A percentile compares a stretch with the other conserved stretches of the same genome.
Evolutionary conservation across 2,113 vertebrate species (phyloP).

Genomic region (Phyllopteryx taeniolatus): DNA sequence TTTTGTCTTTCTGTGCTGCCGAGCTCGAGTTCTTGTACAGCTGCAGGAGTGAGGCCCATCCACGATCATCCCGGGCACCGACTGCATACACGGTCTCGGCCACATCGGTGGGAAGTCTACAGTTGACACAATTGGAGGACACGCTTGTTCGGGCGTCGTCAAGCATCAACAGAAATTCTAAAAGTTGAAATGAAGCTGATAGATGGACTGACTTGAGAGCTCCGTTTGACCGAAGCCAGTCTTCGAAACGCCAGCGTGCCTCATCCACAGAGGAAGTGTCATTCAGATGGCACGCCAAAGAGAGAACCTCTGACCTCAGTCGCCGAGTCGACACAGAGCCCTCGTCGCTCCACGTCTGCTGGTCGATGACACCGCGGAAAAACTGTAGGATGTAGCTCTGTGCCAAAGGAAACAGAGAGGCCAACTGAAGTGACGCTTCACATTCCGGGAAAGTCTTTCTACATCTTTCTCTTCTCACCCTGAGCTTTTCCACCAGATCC

Average conservation of each 20-base stretch:
- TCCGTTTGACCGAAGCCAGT: conserved; percentile 71
- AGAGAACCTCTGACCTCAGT: conserved; percentile 71
- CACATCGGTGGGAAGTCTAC: conserved; percentile 73
- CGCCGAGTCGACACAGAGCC: conserved; percentile 71
- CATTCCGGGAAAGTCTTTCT: not conserved
- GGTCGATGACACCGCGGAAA: conserved; percentile 70
- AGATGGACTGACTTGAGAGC: conserved; percentile 61
- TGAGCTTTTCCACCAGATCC: conserved; percentile 63
- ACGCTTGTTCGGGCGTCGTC: conserved; percentile 10
- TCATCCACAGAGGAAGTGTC: conserved; percentile 62
- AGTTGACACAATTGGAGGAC: conserved; percentile 28
- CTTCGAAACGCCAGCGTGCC: conserved; percentile 59
- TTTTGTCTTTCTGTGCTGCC: conserved; percentile 68
- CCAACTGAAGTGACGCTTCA: not conserved
- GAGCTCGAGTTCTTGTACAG: conserved; percentile 67
- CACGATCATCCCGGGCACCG: conserved; percentile 67
- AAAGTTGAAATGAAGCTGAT: conserved; percentile 10
- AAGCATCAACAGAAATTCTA: conserved; percentile 4
- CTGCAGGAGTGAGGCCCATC: conserved; percentile 69
- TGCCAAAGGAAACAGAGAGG: conserved; percentile 24
- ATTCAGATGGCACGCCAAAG: conserved; percentile 72
- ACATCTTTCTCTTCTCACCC: conserved; percentile 48
- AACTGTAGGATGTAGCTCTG: conserved; percentile 73
- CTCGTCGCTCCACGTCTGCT: conserved; percentile 71
- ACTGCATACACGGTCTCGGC: conserved; percentile 68